Conservation (phyloP, 2,113 vertebrate species). For the Rhabdornis inornatus region DNA sequence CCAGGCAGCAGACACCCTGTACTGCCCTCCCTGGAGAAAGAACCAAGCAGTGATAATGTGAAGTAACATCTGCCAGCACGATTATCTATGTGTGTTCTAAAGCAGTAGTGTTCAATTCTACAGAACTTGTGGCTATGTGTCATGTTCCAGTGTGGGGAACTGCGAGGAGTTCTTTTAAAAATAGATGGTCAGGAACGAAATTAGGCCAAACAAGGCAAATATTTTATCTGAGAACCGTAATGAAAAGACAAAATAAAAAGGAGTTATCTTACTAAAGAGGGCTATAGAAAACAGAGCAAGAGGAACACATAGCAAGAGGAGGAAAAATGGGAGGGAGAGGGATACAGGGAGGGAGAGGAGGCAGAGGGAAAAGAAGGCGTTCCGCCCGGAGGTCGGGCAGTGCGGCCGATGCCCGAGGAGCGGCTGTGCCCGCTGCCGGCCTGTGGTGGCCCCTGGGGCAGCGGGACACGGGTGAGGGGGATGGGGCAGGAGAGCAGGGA, state of each 20-base stretch:
- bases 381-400: no score
- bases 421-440: neutral
- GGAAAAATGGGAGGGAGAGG: no score
- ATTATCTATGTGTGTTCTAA: neutral
- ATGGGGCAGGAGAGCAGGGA: no score
- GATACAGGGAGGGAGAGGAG: neutral
- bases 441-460: neutral
- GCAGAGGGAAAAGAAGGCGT: neutral
- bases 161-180: neutral
- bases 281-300: no score
- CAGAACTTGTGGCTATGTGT: neutral
- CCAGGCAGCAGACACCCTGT: neutral
- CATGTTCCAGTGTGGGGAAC: neutral
- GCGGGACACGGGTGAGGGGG: no score
- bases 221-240: neutral
- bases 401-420: neutral
- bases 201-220: neutral
- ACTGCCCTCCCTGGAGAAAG: neutral
- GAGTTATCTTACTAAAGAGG: neutral
- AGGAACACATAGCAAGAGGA: neutral
- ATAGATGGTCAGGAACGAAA: accelerated
- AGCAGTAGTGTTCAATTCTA: neutral
- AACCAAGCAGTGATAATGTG: neutral
- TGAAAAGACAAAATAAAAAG: neutral
- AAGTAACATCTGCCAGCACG: neutral